Evolutionary conservation across 2,888 invertebrate genomes (phyloP).

Genomic region (Zele albiditarsus): DNA sequence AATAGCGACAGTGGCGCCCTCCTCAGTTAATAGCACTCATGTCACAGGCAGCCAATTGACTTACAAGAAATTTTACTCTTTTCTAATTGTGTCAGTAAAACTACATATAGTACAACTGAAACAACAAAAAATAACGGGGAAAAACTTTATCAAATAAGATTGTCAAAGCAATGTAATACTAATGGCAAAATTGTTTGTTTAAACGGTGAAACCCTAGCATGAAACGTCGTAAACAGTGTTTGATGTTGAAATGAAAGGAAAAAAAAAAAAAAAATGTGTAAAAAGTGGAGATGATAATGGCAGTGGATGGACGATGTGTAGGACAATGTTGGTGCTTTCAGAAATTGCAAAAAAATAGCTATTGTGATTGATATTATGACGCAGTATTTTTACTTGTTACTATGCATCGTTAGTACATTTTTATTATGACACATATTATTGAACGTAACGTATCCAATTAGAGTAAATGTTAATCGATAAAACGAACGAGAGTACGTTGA

Average conservation of each 20-base stretch:
- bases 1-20: background rate
- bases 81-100: background rate
- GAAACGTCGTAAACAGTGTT: conserved; percentile 12
- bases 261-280: background rate
- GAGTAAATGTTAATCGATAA: too few relatives aligned
- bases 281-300: background rate
- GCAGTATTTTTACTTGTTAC: background rate
- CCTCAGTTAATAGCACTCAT: background rate
- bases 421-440: too few relatives aligned
- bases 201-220: background rate
- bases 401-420: background rate
- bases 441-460: too few relatives aligned
- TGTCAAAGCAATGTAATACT: conserved; percentile 6
- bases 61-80: background rate
- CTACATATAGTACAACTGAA: background rate
- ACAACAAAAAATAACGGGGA: background rate
- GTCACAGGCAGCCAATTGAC: background rate
- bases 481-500: too few relatives aligned
- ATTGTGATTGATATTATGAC: background rate
- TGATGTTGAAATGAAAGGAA: background rate
- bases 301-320: background rate
- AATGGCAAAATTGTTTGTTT: conserved; percentile 10
- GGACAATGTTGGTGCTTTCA: background rate
- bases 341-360: background rate
- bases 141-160: background rate